A percentile compares a stretch with the other conserved stretches of the same genome.
Conservation (phyloP, 2,113 vertebrate species). For the Psittacara wagleri region DNA sequence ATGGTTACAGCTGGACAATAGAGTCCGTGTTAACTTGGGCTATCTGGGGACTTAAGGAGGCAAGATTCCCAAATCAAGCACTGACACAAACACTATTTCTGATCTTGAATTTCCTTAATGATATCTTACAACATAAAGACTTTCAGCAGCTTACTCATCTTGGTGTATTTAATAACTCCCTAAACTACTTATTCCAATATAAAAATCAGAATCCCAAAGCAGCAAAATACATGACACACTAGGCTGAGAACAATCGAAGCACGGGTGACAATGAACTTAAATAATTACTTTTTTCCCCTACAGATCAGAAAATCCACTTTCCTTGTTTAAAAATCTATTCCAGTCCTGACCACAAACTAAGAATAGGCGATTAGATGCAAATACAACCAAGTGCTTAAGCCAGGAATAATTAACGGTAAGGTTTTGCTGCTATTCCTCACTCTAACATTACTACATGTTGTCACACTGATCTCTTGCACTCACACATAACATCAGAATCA, state of each 20-base stretch:
- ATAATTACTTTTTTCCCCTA: not conserved
- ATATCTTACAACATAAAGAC: not conserved
- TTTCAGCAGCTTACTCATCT: not conserved
- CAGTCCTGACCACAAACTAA: not conserved
- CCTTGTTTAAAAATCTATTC: not conserved
- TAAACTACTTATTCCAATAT: not conserved
- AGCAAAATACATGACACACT: not conserved
- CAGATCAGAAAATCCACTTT: not conserved
- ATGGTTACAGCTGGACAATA: not conserved
- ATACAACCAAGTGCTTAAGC: not conserved
- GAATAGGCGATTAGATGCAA: not conserved
- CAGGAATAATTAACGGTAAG: not conserved
- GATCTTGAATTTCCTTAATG: not conserved
- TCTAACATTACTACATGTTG: not conserved
- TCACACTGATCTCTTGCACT: slow-evolving; percentile 4
- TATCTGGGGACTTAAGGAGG: not conserved
- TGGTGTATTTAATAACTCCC: not conserved
- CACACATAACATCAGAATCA: not conserved
- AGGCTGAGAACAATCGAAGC: not conserved
- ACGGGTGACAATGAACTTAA: not conserved
- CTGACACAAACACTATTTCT: not conserved
- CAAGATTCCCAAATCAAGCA: not conserved
- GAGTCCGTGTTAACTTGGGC: not conserved
- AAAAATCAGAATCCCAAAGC: not conserved
- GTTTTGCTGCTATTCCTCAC: not conserved